phyloP scores from a whole-genome alignment of 2,888 invertebrate genomes.

The Phyto melanocephala region DNA sequence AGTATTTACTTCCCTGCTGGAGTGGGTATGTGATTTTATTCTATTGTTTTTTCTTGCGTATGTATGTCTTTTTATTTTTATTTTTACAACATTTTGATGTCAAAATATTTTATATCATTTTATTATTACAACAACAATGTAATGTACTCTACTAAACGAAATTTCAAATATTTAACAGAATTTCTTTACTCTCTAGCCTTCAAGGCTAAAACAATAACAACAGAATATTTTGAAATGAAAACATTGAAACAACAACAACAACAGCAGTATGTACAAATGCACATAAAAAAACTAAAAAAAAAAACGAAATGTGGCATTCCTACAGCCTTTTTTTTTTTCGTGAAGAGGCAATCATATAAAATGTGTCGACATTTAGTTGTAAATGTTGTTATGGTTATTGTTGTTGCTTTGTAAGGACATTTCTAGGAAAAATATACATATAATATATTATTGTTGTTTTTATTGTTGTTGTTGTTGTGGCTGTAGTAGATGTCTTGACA shows the following conservation, averaged over 20 bases:
- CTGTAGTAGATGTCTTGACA: constrained; percentile 36
- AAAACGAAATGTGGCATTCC: background rate
- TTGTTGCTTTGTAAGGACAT: background rate
- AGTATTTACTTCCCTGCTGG: too few relatives aligned
- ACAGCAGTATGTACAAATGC: background rate
- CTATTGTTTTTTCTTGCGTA: background rate
- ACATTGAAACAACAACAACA: too few relatives aligned
- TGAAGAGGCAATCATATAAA: background rate
- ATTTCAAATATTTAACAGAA: background rate
- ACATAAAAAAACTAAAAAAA: background rate
- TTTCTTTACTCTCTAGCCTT: too few relatives aligned
- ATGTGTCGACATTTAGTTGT: constrained; percentile 3
- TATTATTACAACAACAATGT: background rate
- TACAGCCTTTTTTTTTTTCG: background rate
- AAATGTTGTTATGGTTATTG: background rate
- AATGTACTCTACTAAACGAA: background rate
- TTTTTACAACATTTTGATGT: background rate
- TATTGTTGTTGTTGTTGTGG: background rate
- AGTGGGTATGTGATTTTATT: background rate
- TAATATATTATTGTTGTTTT: background rate
- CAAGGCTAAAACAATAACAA: too few relatives aligned
- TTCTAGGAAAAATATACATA: background rate
- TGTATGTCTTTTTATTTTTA: background rate
- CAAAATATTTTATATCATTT: background rate
- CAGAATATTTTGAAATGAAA: too few relatives aligned